phyloP scores from a whole-genome alignment of 2,113 vertebrate species.

The Chionomys nivalis region DNA sequence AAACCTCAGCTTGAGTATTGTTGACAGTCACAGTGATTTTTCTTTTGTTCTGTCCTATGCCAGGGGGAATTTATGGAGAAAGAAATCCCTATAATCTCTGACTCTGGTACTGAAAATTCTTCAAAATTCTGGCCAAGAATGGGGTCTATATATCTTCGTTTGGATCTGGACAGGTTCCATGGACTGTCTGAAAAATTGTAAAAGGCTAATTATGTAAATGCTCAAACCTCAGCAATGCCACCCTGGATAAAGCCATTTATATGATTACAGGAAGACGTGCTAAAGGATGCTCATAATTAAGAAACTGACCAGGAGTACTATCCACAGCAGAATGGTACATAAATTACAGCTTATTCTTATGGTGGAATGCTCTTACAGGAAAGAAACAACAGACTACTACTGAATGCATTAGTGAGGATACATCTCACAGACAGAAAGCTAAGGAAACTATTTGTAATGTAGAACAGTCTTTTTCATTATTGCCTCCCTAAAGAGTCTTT shows the following conservation, averaged over 20 bases:
- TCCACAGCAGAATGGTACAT: background rate
- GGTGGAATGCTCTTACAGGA: background rate
- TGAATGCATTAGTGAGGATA: background rate
- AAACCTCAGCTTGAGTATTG: background rate
- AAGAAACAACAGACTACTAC: background rate
- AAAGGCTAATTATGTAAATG: background rate
- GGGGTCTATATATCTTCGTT: background rate
- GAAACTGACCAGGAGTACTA: background rate
- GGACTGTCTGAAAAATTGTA: background rate
- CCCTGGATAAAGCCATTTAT: background rate
- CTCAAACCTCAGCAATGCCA: background rate
- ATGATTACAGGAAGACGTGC: background rate
- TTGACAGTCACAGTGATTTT: background rate
- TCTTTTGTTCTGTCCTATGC: background rate
- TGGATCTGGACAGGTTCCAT: background rate
- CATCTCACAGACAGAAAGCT: background rate
- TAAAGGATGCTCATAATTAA: background rate
- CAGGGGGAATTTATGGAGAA: background rate
- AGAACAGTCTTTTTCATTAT: background rate
- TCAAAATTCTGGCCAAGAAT: conserved; percentile 17
- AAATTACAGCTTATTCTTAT: background rate
- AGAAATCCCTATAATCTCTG: background rate
- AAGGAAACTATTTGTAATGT: background rate
- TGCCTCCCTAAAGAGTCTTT: background rate
- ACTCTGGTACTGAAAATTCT: background rate